Evolutionary conservation across 2,797 vertebrate genomes (phyloP), one percentile per base, ranked within the genome.

Genomic region (Helarctos malayanus): DNA sequence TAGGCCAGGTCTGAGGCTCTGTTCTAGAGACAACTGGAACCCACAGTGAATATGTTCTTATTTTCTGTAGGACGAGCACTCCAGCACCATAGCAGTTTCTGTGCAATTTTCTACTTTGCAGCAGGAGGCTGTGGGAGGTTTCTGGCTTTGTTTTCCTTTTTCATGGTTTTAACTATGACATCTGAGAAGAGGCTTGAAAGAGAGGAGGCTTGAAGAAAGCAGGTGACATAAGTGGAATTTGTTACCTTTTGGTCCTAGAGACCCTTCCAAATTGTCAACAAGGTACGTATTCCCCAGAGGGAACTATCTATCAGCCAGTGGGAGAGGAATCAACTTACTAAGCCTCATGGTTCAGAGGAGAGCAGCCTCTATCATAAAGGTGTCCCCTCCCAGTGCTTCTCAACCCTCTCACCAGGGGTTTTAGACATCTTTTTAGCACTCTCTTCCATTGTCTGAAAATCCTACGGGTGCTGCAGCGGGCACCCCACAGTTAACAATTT

Each of bases 141-240:
- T 41, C 68, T 73, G 56, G 61, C 32, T 96, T 68, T 27, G 35
- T 75, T 92, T 96, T 86, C 56, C 38, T 89, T 95, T 57, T 94
- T 38, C 90, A 32, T 54, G 71, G 32, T 79, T 61, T 96, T 82
- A 52, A 78, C 45, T 10, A 32, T 6, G 9, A 54, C 49, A n/a
- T 35, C 65, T 29, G 13, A n/a, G 87, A 75, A 75, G 41, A 47
- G 41, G 38, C 38, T 73, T 73, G 21, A 73, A 91, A 79, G 52
- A 79, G 57, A 76, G 57, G 54, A 63, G 14, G 8, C 32, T 81
- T 76, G 47, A 71, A 61, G 57, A 90, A 92, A 92, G n/a, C 29
- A 73, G 78, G 49, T 68, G 54, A 54, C 25, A 18, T 25, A 11
- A 82, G 7, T 65, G 85, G 95, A 84, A 79, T 84, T 75, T 81